phyloP scores from a whole-genome alignment of 1,140 invertebrate species.

The Camponotus pennsylvanicus region DNA sequence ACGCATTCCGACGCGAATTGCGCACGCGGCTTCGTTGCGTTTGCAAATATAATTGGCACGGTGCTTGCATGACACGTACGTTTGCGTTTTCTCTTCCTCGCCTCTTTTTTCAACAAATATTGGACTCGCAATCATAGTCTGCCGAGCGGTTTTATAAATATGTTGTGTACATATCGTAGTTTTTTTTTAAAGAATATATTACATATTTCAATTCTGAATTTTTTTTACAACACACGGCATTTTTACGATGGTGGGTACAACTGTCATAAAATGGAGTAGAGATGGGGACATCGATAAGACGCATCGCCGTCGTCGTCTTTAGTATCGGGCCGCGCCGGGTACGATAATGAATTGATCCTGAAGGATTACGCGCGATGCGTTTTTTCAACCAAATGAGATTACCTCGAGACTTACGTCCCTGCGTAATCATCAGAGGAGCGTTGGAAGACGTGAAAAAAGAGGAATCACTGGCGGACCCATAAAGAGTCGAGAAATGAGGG shows the following conservation, averaged over 20 bases:
- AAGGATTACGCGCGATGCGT: not conserved
- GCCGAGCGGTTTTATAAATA: not conserved
- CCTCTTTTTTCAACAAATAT: conserved; percentile 10
- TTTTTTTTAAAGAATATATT: not conserved
- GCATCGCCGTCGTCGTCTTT: not conserved
- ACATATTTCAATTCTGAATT: not conserved
- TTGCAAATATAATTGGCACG: conserved; percentile 56
- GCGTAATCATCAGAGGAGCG: conserved; percentile 16
- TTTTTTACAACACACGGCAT: not conserved
- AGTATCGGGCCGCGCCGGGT: not conserved
- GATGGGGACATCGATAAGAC: not conserved
- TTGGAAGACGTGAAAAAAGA: conserved; percentile 4
- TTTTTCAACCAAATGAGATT: conserved; percentile 49
- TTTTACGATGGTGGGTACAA: not conserved
- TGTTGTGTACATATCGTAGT: not conserved
- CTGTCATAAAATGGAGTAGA: not conserved
- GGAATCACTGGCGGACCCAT: conserved; percentile 65
- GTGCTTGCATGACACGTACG: not conserved
- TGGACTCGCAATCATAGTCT: not conserved
- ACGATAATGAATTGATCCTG: conserved; percentile 30
- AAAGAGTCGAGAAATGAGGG: conserved; percentile 63
- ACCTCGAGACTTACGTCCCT: not conserved
- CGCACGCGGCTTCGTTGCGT: conserved; percentile 30
- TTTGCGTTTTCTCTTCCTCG: conserved; percentile 14
- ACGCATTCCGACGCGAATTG: conserved; percentile 62